A percentile compares a stretch with the other conserved stretches of the same genome.
Conservation (phyloP, 2,113 vertebrate genomes). For the Larimichthys polyactis region DNA sequence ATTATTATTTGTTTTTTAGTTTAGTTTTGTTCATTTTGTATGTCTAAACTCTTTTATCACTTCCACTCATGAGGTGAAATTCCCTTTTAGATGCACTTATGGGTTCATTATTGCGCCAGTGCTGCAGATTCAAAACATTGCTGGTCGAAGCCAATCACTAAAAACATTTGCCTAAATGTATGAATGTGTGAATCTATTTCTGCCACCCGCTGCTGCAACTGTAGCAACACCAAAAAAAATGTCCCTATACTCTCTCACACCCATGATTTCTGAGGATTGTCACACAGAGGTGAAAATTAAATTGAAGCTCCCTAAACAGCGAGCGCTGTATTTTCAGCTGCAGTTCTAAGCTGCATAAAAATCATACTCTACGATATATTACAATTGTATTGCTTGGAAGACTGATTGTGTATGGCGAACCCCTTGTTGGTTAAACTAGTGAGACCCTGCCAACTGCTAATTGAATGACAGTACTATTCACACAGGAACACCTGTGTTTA, state of each 20-base stretch:
- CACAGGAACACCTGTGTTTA: conserved; percentile 30
- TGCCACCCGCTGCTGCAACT: conserved; percentile 25
- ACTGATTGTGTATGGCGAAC: conserved; percentile 23
- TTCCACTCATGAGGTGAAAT: background rate
- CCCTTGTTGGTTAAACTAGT: conserved; percentile 33
- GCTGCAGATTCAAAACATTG: background rate
- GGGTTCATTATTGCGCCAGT: background rate
- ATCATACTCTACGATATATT: conserved; percentile 36
- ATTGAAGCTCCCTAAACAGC: conserved; percentile 75
- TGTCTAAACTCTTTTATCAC: background rate
- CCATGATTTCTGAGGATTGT: conserved; percentile 59
- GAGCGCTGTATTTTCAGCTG: conserved; percentile 49
- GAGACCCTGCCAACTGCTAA: conserved; percentile 51
- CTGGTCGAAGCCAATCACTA: background rate
- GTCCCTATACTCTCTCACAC: conserved; percentile 41
- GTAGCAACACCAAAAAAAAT: conserved; percentile 22
- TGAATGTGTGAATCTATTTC: background rate
- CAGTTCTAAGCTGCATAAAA: conserved; percentile 35
- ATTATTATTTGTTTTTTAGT: background rate
- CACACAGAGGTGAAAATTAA: conserved; percentile 82
- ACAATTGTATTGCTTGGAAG: conserved; percentile 15
- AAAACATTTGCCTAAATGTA: background rate
- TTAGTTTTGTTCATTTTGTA: background rate
- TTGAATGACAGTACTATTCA: conserved; percentile 57
- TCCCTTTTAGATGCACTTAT: background rate